These are phyloP conservation scores for Diprion similis DNA, from an alignment of 1,140 invertebrate genomes.

Conservation along the genomic window DNA sequence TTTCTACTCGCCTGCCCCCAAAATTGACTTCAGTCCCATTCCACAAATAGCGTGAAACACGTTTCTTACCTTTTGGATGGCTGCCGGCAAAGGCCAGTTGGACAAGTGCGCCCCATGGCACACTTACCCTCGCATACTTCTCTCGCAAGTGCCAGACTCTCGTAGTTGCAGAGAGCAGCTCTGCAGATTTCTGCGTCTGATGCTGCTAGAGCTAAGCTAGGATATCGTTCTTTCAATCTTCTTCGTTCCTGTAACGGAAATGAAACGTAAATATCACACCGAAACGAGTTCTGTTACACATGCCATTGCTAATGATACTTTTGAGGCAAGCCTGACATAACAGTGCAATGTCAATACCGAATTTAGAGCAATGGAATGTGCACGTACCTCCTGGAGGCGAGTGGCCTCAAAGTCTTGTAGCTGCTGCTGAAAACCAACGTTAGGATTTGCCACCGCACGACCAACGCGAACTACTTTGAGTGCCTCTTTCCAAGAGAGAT, in stretches of 20 bases:
- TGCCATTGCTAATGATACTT: neutral
- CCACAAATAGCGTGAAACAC: too few species aligned
- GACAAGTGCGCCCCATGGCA: constrained; percentile 81
- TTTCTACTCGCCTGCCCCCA: too few species aligned
- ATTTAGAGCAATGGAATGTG: neutral
- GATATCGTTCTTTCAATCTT: constrained; percentile 83
- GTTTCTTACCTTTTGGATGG: constrained; percentile 59
- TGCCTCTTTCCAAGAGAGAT: constrained; percentile 90
- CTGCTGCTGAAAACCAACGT: constrained; percentile 93
- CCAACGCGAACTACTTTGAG: constrained; percentile 92
- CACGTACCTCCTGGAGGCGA: constrained; percentile 76
- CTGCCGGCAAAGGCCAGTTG: constrained; percentile 73
- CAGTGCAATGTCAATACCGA: neutral
- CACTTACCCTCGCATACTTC: constrained; percentile 88
- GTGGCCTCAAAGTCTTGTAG: constrained; percentile 90
- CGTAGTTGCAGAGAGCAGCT: constrained; percentile 80
- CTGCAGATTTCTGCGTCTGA: constrained; percentile 80
- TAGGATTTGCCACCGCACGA: constrained; percentile 91
- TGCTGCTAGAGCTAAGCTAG: constrained; percentile 75
- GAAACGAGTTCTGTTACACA: neutral
- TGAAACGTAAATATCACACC: constrained; percentile 11
- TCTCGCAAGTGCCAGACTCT: constrained; percentile 75
- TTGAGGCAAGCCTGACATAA: constrained; percentile 11
- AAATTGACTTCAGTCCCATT: too few species aligned
- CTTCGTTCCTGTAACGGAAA: constrained; percentile 73